Percentiles rank a stretch among this genome's conserved stretches.
phyloP scores from a whole-genome alignment of 2,797 vertebrate species.

The Schizothorax lantsangensis region DNA sequence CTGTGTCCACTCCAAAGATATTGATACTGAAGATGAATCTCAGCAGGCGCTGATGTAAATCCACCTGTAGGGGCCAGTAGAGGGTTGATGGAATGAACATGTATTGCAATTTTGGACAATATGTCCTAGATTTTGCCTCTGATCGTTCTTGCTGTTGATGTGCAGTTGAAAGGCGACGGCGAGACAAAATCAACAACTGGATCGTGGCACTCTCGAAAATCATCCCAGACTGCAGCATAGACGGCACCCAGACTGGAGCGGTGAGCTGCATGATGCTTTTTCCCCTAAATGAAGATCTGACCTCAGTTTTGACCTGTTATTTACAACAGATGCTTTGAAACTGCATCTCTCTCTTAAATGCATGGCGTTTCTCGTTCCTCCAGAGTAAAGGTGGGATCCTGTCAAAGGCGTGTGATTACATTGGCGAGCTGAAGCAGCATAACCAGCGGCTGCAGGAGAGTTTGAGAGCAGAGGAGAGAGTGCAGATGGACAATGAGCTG shows the following conservation, averaged over 20 bases:
- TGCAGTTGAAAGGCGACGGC: constrained; percentile 88
- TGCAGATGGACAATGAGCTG: constrained; percentile 90
- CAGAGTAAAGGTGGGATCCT: constrained; percentile 94
- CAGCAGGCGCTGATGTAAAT: not conserved
- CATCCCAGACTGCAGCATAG: constrained; percentile 90
- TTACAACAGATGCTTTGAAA: not conserved
- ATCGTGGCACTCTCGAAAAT: constrained; percentile 93
- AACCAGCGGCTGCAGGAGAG: constrained; percentile 90
- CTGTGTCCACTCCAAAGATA: not conserved
- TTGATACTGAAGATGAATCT: constrained; percentile 3
- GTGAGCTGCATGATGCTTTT: constrained; percentile 70
- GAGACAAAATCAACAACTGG: constrained; percentile 98
- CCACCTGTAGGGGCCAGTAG: constrained; percentile 51
- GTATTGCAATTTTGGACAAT: not conserved
- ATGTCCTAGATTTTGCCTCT: not conserved
- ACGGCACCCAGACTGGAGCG: constrained; percentile 89
- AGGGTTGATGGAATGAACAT: not conserved
- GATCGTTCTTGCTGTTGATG: not conserved
- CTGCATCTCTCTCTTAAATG: not conserved
- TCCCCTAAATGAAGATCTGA: not conserved
- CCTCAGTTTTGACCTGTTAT: not conserved
- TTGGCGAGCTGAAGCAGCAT: constrained; percentile 87
- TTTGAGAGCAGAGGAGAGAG: constrained; percentile 87
- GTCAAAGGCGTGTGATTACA: constrained; percentile 94
- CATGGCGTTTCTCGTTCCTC: not conserved